These are phyloP conservation scores for Spodoptera littoralis DNA, from an alignment of 2,888 invertebrate species.

Conservation along the genomic window DNA sequence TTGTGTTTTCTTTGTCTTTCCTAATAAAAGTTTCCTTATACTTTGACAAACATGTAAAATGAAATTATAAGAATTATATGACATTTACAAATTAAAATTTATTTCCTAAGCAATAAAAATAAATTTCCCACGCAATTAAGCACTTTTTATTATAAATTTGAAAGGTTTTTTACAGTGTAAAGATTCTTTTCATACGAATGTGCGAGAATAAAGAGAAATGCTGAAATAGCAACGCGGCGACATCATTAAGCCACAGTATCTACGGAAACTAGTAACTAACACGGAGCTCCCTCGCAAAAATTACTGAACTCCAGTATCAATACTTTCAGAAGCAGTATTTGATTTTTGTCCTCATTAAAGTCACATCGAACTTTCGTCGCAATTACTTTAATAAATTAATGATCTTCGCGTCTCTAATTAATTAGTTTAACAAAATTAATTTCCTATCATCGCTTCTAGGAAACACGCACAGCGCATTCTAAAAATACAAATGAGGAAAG, in stretches of 20 bases:
- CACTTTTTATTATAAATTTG: conserved; percentile 3
- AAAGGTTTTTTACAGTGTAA: conserved; percentile 26
- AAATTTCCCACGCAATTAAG: conserved; percentile 4
- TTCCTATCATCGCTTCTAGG: not conserved
- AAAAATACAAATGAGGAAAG: conserved; percentile 5
- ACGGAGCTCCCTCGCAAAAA: conserved; percentile 8
- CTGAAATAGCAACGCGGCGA: conserved; percentile 35
- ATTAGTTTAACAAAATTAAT: conserved; percentile 8
- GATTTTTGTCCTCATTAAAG: conserved; percentile 10
- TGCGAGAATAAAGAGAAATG: conserved; percentile 21
- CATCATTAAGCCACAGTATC: conserved; percentile 41
- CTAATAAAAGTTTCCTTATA: too few relatives aligned
- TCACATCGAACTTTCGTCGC: not conserved
- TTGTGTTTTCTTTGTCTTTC: too few relatives aligned
- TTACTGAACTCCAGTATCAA: conserved; percentile 8
- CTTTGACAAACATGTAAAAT: too few relatives aligned
- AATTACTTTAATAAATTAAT: conserved; percentile 5
- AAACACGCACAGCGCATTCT: conserved; percentile 4
- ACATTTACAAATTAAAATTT: not conserved
- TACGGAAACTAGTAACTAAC: conserved; percentile 28
- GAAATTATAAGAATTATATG: too few relatives aligned
- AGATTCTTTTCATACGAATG: conserved; percentile 25
- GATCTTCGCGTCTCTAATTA: conserved; percentile 11
- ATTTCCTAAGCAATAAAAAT: not conserved
- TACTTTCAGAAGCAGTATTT: not conserved